phyloP scores from a whole-genome alignment of 2,113 vertebrate species.

The Sphaerodactylus townsendi region DNA sequence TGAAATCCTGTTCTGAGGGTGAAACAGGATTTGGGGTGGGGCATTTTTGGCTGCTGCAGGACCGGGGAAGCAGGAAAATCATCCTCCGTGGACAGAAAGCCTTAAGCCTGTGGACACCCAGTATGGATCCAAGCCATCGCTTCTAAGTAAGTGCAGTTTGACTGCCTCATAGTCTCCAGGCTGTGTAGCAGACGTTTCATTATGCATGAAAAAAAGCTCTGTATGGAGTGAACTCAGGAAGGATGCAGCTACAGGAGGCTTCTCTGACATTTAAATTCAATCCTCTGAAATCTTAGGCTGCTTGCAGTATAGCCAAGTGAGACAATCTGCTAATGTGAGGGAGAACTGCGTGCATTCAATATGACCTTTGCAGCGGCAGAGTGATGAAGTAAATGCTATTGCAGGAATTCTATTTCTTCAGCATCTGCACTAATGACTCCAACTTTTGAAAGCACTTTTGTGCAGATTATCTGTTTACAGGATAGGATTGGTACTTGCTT shows the following conservation, averaged over 20 bases:
- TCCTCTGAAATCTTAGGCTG: background rate
- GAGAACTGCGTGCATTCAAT: background rate
- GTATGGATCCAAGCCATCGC: no score
- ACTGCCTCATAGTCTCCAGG: background rate
- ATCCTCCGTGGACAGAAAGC: no score
- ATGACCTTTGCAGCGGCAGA: background rate
- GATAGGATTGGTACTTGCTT: background rate
- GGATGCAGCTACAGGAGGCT: background rate
- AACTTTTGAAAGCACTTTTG: background rate
- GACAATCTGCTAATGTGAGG: background rate
- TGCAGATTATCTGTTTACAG: background rate
- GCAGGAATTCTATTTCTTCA: background rate
- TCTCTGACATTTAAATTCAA: background rate
- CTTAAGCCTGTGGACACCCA: no score
- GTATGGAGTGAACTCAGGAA: background rate
- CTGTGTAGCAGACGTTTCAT: background rate
- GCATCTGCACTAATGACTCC: background rate
- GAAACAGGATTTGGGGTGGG: no score
- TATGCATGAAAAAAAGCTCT: background rate
- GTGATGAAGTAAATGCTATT: background rate
- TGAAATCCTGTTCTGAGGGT: no score
- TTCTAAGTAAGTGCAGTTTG: background rate
- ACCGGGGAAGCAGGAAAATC: no score
- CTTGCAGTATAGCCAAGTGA: background rate
- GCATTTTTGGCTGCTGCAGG: no score